Base-by-base conservation (phyloP, 2,888 invertebrate genomes). In the Lasioglossum lativentre region DNA sequence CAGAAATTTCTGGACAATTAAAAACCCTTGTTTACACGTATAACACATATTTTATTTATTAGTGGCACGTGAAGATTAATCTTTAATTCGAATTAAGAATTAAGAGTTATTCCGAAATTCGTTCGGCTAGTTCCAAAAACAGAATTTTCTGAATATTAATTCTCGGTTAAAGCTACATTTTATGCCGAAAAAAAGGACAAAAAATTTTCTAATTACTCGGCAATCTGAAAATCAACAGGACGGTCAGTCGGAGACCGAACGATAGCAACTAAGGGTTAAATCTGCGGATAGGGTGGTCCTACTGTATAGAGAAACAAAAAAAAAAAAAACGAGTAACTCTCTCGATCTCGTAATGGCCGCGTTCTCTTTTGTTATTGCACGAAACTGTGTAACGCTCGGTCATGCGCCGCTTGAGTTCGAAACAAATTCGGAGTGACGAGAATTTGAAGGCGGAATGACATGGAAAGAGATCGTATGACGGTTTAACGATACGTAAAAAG, bases 281-380 rank as follows among this genome's bases (percentile, higher is more conserved):
- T 52, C 23, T 23, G 8, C 23, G 52, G 10, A n/a, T 4, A n/a
- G n/a, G 56, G n/a, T n/a, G 56, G 56, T 56, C n/a, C 56, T n/a
- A 56, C 56, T n/a, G 56, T 19, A 19, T 30, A 63, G 30, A 16
- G 19, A 63, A 63, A 19, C 52, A 83, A 56, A 63, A 82, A 16
- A 8, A 63, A 63, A 19, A 45, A 83, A 56, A 63, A 82, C 47
- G 68, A 83, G 30, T 68, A 30, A 80, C 56, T 45, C 83, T 85
- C 77, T 86, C 72, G 72, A 74, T 45, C 71, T 77, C 86, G 87
- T 86, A 86, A 90, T 89, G 86, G 86, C 85, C 38, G 66, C 75
- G 80, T 83, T 76, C 68, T 83, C 74, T 80, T 63, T 45, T 34
- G 12, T 40, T 14, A 38, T 38, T 10, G 14, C 40, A 34, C 16